Evolutionary conservation across 2,113 vertebrate species (phyloP).

Genomic region (Cranoglanis bouderius): DNA sequence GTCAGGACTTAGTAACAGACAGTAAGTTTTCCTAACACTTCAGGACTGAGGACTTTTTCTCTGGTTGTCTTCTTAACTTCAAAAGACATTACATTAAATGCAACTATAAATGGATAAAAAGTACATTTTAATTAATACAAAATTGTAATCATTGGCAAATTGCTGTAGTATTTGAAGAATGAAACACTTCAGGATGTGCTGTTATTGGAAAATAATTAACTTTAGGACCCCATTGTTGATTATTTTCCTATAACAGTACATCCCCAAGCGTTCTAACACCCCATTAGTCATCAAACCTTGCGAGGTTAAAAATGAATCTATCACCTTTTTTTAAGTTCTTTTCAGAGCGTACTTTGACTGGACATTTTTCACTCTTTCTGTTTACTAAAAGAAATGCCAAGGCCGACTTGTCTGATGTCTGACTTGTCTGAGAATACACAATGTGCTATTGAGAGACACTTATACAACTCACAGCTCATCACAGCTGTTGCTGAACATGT

Average conservation of each 20-base stretch:
- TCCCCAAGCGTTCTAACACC: background rate
- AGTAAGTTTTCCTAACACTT: background rate
- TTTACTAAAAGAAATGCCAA: background rate
- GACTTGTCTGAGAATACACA: conserved; percentile 3
- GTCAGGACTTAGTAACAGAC: background rate
- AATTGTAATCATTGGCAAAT: background rate
- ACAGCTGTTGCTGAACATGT: background rate
- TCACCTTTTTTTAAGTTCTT: background rate
- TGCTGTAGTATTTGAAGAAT: background rate
- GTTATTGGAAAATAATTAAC: background rate
- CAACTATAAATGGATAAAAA: background rate
- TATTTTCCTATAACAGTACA: background rate
- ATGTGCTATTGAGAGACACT: background rate
- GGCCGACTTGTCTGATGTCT: background rate
- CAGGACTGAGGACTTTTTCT: background rate
- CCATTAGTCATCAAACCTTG: background rate
- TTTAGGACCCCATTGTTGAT: background rate
- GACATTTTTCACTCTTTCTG: background rate
- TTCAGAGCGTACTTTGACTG: background rate
- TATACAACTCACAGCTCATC: conserved; percentile 5
- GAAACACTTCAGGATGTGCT: background rate
- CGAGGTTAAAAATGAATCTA: background rate
- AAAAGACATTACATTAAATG: background rate
- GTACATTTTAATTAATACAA: background rate
- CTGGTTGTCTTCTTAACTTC: background rate